A percentile compares a stretch with the other conserved stretches of the same genome.
phyloP scores from a whole-genome alignment of 2,888 invertebrate species.

The Erynnis tages region DNA sequence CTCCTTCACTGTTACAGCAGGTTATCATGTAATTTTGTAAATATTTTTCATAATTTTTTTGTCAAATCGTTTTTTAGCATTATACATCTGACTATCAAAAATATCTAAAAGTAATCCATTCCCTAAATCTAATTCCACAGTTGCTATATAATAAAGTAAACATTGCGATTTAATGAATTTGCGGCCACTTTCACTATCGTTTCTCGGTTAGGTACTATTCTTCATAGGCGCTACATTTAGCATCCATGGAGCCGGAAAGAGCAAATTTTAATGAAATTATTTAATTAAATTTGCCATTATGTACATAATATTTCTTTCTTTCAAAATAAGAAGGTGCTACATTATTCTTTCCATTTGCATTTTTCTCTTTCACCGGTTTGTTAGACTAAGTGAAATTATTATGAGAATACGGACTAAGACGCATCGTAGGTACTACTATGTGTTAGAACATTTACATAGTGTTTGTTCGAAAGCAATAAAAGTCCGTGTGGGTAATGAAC shows the following conservation, averaged over 20 bases:
- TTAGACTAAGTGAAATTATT: constrained; percentile 11
- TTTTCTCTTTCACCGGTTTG: constrained; percentile 13
- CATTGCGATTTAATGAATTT: neutral
- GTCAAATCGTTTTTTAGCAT: too few species aligned
- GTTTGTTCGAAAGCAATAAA: constrained; percentile 3
- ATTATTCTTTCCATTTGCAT: constrained; percentile 4
- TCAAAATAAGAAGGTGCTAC: neutral
- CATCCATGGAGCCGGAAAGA: neutral
- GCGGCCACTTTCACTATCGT: constrained; percentile 2
- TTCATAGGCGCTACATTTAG: neutral
- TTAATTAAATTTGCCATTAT: neutral
- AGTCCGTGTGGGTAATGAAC: constrained; percentile 10
- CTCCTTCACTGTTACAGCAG: too few species aligned
- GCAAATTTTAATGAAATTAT: neutral
- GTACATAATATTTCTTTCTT: too few species aligned
- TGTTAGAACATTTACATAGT: neutral
- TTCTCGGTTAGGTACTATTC: neutral
- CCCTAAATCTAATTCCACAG: neutral
- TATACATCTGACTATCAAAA: too few species aligned
- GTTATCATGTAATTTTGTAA: too few species aligned
- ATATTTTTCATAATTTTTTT: too few species aligned
- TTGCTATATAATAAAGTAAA: neutral
- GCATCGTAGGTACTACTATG: neutral
- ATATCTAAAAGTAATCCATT: too few species aligned
- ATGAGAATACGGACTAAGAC: neutral